Evolutionary conservation across 2,113 vertebrate genomes (phyloP).

Genomic region (Rousettus leschenaultii): DNA sequence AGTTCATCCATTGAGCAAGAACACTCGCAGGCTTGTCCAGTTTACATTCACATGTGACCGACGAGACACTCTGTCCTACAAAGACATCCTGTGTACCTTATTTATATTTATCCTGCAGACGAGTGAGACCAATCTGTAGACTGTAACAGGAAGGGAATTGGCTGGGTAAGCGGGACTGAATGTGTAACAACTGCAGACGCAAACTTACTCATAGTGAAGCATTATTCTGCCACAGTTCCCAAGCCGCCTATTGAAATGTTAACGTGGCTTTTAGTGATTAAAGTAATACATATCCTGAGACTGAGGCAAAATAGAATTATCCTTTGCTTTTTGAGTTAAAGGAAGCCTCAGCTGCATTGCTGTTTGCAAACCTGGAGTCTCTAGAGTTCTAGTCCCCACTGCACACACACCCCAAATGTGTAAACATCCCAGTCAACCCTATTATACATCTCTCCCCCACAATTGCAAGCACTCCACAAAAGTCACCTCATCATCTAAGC

Average conservation of each 20-base stretch:
- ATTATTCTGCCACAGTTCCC: background rate
- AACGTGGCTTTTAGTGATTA: background rate
- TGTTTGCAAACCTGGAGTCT: background rate
- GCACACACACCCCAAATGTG: rapidly evolving
- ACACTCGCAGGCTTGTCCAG: background rate
- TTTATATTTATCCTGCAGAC: slow-evolving; percentile 29
- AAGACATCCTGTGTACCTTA: background rate
- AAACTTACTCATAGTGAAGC: background rate
- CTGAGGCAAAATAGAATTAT: background rate
- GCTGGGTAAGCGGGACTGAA: background rate
- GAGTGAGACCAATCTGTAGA: background rate
- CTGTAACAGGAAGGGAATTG: background rate
- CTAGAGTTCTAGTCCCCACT: background rate
- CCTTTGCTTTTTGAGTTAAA: background rate
- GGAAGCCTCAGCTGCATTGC: background rate
- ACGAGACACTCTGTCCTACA: background rate
- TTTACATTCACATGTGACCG: background rate
- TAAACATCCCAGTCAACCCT: background rate
- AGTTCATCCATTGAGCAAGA: background rate
- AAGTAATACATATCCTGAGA: background rate
- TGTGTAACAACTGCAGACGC: background rate
- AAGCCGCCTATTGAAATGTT: background rate
- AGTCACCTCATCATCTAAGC: background rate
- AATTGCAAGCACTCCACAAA: background rate
- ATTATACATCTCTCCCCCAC: no score